Base-by-base conservation (phyloP, 2,888 invertebrate genomes). In the Cephus pygmeus region DNA sequence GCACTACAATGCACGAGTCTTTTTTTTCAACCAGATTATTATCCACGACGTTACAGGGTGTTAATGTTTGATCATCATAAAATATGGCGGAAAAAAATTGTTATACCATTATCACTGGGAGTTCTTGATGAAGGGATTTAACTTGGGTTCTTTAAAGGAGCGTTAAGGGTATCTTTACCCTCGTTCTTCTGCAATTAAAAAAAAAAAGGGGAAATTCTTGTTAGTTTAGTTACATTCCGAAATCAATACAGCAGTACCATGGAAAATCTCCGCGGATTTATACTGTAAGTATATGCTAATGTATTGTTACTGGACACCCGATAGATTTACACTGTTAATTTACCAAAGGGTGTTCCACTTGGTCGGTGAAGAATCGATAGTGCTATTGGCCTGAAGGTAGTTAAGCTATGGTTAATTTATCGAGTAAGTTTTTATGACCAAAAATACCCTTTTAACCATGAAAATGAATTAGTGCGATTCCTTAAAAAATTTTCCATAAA, bases 351-450 rank as follows among this genome's bases (percentile, higher is more conserved):
- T 34, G 74, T 74, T 36, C 36, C 74, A 35, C 34, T 74, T 30
- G 12, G 35, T 23, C 30, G 34, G n/a, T 6, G 74, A 74, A 74
- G 36, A 74, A 74, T 74, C 74, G 33, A 74, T 71, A 74, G 36
- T n/a, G 71, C 71, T 34, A 35, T 30, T 34, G 74, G 31, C 35
- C 35, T 4, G n/a, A 36, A 36, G 35, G 35, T 34, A n/a, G 11
- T 74, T 74, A 74, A 23, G 74, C 31, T n/a, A n/a, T 74, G 31
- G n/a, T 30, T 74, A 1, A 71, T 71, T 71, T 71, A 33, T 71
- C 31, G 71, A 71, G 56, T 2, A 23, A 56, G 23, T 9, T 23
- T 9, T 23, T 23, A 56, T 23, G 56, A 9, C 56, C 9, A 56
- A 56, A 23, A 56, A 56, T 56, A 23, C 23, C 1, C 56, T 23